Conservation (phyloP, 2,888 invertebrate genomes). For the Alcis repandata region DNA sequence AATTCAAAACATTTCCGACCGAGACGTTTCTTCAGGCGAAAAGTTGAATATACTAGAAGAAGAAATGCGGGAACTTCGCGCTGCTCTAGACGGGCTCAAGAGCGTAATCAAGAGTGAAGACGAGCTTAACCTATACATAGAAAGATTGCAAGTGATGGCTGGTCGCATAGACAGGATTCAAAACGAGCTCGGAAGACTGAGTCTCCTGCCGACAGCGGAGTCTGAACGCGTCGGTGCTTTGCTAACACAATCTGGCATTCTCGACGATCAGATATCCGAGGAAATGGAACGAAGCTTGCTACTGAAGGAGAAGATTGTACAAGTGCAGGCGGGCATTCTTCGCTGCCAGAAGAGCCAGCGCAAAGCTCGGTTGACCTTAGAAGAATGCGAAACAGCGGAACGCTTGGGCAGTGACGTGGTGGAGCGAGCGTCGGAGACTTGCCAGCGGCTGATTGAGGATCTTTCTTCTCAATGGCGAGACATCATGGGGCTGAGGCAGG, state of each 20-base stretch:
- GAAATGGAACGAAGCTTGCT: slow-evolving; percentile 92
- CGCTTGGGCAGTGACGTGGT: slow-evolving; percentile 92
- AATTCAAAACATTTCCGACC: slow-evolving; percentile 90
- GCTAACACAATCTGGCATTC: slow-evolving; percentile 89
- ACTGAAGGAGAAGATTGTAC: slow-evolving; percentile 91
- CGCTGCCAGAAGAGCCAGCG: slow-evolving; percentile 90
- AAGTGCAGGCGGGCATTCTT: slow-evolving; percentile 90
- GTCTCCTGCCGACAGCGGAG: slow-evolving; percentile 90
- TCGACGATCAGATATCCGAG: slow-evolving; percentile 91
- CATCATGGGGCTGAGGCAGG: slow-evolving; percentile 90
- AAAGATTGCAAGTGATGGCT: slow-evolving; percentile 92
- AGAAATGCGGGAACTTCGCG: slow-evolving; percentile 91
- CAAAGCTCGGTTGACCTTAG: slow-evolving; percentile 88
- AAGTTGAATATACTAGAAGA: slow-evolving; percentile 91
- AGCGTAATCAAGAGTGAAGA: slow-evolving; percentile 94
- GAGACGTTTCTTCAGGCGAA: slow-evolving; percentile 91
- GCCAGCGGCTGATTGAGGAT: slow-evolving; percentile 90
- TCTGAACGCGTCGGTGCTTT: slow-evolving; percentile 92
- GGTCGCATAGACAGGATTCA: slow-evolving; percentile 92
- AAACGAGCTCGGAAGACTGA: slow-evolving; percentile 92
- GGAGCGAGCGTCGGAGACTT: slow-evolving; percentile 91
- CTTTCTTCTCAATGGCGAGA: slow-evolving; percentile 92
- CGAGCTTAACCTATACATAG: slow-evolving; percentile 93
- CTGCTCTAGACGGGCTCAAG: slow-evolving; percentile 90
- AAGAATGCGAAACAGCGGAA: slow-evolving; percentile 91